phyloP scores from a whole-genome alignment of 2,797 vertebrate species.

The Sorex maritimensis region DNA sequence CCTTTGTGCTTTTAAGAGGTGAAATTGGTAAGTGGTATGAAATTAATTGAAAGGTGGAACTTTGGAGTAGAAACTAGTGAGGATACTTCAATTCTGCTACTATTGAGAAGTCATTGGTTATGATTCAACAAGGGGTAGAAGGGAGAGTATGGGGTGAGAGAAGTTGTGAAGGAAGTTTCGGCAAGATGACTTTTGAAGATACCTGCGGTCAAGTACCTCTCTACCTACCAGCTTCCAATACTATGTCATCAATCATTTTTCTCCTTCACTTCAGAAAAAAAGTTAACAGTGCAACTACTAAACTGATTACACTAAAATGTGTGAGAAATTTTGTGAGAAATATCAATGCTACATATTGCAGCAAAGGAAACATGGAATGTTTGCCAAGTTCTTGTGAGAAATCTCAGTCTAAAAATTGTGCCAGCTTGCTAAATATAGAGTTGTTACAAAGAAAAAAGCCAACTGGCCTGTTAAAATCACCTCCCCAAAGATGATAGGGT shows the following conservation, averaged over 20 bases:
- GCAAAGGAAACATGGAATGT: constrained; percentile 84
- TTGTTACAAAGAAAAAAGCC: constrained; percentile 56
- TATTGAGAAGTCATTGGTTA: fast-evolving
- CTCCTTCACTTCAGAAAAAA: constrained; percentile 51
- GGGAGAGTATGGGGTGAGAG: neutral
- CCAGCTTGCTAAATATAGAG: constrained; percentile 83
- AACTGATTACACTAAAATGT: constrained; percentile 73
- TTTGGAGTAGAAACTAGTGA: neutral
- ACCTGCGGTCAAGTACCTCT: neutral
- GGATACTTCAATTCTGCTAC: neutral
- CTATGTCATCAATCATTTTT: constrained; percentile 54
- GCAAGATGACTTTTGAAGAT: constrained; percentile 4
- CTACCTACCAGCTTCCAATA: neutral
- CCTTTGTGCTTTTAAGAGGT: constrained; percentile 34
- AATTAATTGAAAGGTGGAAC: neutral
- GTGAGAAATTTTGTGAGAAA: constrained; percentile 84
- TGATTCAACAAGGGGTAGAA: neutral
- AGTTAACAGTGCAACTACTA: constrained; percentile 71
- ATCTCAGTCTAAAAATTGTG: constrained; percentile 82
- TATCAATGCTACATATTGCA: constrained; percentile 84
- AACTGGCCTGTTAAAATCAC: constrained; percentile 54
- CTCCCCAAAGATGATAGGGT: neutral
- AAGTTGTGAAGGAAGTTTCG: neutral
- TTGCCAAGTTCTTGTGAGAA: constrained; percentile 85
- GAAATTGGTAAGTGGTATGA: neutral